Conservation (phyloP, 2,888 invertebrate genomes). For the Athalia circularis region DNA sequence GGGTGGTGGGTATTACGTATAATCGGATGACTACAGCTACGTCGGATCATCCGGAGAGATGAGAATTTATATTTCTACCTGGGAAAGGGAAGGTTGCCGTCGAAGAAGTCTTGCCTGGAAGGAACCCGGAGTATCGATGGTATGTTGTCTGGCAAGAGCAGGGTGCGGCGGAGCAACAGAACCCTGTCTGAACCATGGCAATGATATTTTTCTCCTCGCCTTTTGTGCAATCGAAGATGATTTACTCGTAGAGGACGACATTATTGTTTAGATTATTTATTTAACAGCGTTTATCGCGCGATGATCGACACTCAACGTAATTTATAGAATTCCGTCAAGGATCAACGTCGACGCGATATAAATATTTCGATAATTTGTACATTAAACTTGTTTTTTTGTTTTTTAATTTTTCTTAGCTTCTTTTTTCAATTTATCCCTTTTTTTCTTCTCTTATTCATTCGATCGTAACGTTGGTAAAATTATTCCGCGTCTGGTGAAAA, state of each 20-base stretch:
- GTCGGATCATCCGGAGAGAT: not conserved
- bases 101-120: constrained; percentile 86
- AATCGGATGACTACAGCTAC: no score
- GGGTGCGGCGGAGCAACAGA: constrained; percentile 85
- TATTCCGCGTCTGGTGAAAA: no score
- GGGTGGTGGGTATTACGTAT: no score
- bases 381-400: no score
- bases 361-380: no score
- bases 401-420: no score
- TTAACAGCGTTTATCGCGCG: constrained; percentile 9
- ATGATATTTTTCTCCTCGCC: constrained; percentile 88
- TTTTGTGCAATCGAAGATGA: constrained; percentile 76
- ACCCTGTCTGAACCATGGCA: constrained; percentile 92
- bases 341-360: no score
- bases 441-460: no score
- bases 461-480: no score
- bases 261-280: not conserved
- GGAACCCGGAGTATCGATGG: constrained; percentile 92
- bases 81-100: constrained; percentile 80
- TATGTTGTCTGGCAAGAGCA: constrained; percentile 88
- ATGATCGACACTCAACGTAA: not conserved
- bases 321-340: no score
- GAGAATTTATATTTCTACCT: constrained; percentile 70
- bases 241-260: constrained; percentile 37
- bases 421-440: no score